Percentiles rank a stretch among this genome's conserved stretches.
Evolutionary conservation across 2,888 invertebrate genomes (phyloP).

Genomic region (Tetragonisca angustula): DNA sequence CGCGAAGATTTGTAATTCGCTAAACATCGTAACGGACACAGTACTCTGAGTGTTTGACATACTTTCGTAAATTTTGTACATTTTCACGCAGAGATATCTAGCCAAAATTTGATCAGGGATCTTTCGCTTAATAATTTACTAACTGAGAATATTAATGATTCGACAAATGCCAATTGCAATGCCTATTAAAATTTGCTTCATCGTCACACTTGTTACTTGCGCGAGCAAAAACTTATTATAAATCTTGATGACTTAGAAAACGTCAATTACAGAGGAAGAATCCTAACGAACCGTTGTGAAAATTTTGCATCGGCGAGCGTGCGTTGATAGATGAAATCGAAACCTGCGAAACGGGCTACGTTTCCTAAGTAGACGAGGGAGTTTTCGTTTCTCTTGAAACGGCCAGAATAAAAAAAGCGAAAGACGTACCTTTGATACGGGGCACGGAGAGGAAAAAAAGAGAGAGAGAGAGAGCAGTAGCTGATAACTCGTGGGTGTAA

Average conservation of each 20-base stretch:
- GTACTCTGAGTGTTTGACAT: background rate
- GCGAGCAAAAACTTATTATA: no score
- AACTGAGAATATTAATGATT: no score
- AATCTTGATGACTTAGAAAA: no score
- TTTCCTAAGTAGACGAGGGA: conserved; percentile 22
- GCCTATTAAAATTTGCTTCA: no score
- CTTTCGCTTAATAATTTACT: no score
- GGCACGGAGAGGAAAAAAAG: background rate
- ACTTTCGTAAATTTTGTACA: background rate
- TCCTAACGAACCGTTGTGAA: no score
- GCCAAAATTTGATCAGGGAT: no score
- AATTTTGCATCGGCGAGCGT: background rate
- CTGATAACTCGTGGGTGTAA: conserved; percentile 77
- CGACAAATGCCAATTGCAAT: no score
- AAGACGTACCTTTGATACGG: conserved; percentile 54
- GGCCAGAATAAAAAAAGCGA: conserved; percentile 19
- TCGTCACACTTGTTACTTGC: no score
- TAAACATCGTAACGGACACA: background rate
- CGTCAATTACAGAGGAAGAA: no score
- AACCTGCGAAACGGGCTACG: background rate
- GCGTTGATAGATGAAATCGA: background rate
- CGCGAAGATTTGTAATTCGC: background rate
- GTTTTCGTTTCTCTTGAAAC: conserved; percentile 39
- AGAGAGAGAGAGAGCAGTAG: conserved; percentile 28
- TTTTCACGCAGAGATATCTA: no score